Conservation (phyloP, 1,140 invertebrate genomes). For the Drosophila funebris region DNA sequence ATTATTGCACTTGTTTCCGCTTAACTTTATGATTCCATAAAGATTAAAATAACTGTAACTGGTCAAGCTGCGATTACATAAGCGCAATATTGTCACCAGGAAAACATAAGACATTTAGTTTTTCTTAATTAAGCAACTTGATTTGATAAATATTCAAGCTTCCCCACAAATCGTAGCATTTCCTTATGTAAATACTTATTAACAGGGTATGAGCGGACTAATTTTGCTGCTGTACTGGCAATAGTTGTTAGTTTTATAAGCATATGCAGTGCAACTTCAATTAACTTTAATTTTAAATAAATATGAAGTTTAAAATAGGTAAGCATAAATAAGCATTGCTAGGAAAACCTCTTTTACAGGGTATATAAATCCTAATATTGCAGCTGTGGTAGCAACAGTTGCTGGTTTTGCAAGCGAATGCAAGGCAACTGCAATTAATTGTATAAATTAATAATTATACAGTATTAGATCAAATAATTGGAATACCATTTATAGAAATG, state of each 20-base stretch:
- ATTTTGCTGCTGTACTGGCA: too few species aligned
- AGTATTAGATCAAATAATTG: background rate
- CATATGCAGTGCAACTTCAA: too few species aligned
- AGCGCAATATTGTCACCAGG: background rate
- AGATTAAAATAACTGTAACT: background rate
- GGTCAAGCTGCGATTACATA: background rate
- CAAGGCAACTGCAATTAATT: background rate
- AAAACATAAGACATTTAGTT: background rate
- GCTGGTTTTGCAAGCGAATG: background rate
- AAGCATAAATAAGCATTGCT: too few species aligned
- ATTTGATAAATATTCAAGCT: background rate
- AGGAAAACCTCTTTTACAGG: background rate
- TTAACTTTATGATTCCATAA: constrained; percentile 3
- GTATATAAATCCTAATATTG: background rate
- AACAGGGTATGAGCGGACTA: too few species aligned
- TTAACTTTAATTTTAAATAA: too few species aligned
- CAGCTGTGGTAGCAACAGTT: background rate
- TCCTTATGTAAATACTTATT: too few species aligned
- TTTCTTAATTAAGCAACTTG: background rate
- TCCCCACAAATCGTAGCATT: too few species aligned
- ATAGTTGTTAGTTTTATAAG: too few species aligned
- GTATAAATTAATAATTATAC: background rate
- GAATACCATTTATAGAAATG: background rate
- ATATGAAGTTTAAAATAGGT: too few species aligned
- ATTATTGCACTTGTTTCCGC: constrained; percentile 11